Evolutionary conservation across 2,113 vertebrate species (phyloP).

Genomic region (Vidua chalybeata): DNA sequence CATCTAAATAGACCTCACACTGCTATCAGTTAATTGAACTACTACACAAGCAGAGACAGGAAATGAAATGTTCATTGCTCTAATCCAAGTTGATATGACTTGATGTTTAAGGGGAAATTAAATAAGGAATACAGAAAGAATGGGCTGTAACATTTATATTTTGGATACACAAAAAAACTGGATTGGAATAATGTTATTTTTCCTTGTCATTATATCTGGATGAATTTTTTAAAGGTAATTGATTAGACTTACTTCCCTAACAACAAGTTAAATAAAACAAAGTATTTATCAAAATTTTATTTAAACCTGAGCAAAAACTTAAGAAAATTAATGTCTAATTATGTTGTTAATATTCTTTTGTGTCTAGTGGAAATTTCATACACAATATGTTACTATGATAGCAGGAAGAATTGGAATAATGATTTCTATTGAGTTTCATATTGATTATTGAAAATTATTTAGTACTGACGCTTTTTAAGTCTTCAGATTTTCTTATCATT

Average conservation of each 20-base stretch:
- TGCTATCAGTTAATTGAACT: neutral
- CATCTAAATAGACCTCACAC: neutral
- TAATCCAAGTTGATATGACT: neutral
- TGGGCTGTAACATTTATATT: neutral
- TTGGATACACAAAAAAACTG: neutral
- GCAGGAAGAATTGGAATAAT: neutral
- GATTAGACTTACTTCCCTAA: neutral
- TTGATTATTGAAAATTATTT: neutral
- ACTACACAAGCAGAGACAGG: neutral
- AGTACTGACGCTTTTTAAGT: neutral
- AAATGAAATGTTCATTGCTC: neutral
- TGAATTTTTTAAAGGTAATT: neutral
- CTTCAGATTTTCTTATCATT: neutral
- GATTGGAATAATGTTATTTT: neutral
- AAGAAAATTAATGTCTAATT: neutral
- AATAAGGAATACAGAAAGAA: neutral
- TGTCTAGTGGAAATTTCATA: neutral
- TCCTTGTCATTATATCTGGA: neutral
- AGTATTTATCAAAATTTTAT: neutral
- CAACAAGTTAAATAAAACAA: neutral
- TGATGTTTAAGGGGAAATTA: neutral
- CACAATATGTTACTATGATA: neutral
- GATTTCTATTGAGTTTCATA: neutral
- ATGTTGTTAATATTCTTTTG: neutral
- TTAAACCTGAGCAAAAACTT: neutral